Evolutionary conservation across 2,797 vertebrate genomes (phyloP), one percentile per base, ranked within the genome.

Genomic region (Pangasius macronema): DNA sequence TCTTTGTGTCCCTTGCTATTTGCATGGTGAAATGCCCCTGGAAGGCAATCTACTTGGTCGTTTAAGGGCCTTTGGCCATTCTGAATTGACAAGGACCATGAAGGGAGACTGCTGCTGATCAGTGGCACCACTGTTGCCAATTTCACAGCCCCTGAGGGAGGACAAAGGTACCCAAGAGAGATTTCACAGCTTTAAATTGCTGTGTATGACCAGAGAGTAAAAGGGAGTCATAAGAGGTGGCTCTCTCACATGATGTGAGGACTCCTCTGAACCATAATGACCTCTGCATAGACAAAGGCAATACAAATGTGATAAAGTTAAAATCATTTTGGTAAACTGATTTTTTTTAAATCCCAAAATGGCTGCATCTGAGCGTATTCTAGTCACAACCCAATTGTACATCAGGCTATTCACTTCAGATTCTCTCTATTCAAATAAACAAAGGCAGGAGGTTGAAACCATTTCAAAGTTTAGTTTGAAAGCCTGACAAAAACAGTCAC

Each of bases 131-230:
- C 85, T 89, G 80, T 89, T 83, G 70, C 73, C 70, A 85, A 88
- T 90, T 91, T 87, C 61, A 88, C 84, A 86, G 88, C 36, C 76
- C 81, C 57, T 49, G 55, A 84, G 88, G 77, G 20, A 72, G 75
- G 72, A 87, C 8, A 82, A 75, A 80, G 42, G 57, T 51, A 95
- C 93, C 95, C 89, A 94, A 92, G 91, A 88, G 89, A 85, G 82
- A 87, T 85, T 92, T 94, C 94, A 92, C 93, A 90, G 87, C 89
- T 85, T 94, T 88, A 93, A 96, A 95, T 93, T 93, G 93, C 92
- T 92, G 93, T 94, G 93, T 92, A 77, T 95, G 94, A 95, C 91
- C 92, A 91, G 76, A 59, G 49, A 89, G 68, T 92, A 91, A 93
- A 42, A 88, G 85, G 90, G 91, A 92, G 92, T 94, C 93, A 94